These are phyloP conservation scores for Zoanthus sansibaricus DNA, from an alignment of 92 coral and sea anemone genomes.

Conservation along the genomic window DNA sequence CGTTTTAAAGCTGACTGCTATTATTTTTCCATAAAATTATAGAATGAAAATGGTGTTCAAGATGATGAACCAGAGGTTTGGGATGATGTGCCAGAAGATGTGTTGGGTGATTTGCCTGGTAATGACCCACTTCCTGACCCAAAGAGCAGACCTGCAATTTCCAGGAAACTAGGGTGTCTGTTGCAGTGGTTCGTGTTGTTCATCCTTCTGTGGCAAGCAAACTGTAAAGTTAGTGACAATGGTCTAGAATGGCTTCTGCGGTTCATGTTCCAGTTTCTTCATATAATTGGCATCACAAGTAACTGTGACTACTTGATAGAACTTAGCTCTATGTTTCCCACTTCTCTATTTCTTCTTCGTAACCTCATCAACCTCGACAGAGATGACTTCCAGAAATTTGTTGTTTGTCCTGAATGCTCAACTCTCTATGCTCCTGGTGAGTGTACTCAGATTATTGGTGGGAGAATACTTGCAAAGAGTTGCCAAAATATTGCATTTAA, in stretches of 20 bases:
- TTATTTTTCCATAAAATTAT: background rate
- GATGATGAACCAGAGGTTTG: conserved; percentile 64
- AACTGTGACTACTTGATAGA: conserved; percentile 48
- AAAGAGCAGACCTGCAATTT: background rate
- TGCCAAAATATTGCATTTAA: conserved; percentile 33
- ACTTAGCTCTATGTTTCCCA: conserved; percentile 59
- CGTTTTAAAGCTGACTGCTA: background rate
- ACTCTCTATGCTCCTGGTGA: conserved; percentile 48
- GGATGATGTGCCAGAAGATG: conserved; percentile 46
- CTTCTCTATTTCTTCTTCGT: conserved; percentile 57
- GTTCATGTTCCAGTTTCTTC: conserved; percentile 62
- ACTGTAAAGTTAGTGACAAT: conserved; percentile 64
- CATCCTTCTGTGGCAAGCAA: conserved; percentile 70
- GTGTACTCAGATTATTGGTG: conserved; percentile 54
- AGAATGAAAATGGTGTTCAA: background rate
- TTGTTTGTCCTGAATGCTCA: conserved; percentile 60
- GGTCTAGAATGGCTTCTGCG: conserved; percentile 73
- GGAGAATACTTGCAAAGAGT: conserved; percentile 17
- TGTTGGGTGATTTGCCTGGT: conserved; percentile 16
- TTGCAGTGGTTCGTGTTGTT: conserved; percentile 68
- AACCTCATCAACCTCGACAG: conserved; percentile 47
- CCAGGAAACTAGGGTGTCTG: conserved; percentile 43
- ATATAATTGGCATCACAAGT: conserved; percentile 44
- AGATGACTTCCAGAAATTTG: conserved; percentile 64
- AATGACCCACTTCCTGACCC: conserved; percentile 65